Percentiles rank a stretch among this genome's conserved stretches.
Conservation (phyloP, 2,113 vertebrate species). For the Xiphophorus hellerii region DNA sequence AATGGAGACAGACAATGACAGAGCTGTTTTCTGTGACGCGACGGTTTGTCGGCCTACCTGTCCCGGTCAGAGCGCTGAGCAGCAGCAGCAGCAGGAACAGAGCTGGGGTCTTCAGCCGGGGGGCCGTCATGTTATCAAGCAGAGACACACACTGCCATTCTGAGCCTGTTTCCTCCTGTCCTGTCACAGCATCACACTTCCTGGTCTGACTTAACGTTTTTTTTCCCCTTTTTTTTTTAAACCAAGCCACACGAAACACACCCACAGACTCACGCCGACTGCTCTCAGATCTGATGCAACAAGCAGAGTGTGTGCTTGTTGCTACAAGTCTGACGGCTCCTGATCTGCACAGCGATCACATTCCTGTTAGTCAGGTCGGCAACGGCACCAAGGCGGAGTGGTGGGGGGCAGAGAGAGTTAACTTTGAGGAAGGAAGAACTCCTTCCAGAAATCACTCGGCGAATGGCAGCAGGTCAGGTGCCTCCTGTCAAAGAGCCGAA, state of each 20-base stretch:
- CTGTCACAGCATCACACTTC: slow-evolving; percentile 82
- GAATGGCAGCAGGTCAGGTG: slow-evolving; percentile 8
- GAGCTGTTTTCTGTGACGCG: not conserved
- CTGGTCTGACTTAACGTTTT: slow-evolving; percentile 83
- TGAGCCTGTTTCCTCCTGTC: slow-evolving; percentile 55
- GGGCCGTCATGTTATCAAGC: slow-evolving; percentile 64
- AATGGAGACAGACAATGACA: slow-evolving; percentile 12
- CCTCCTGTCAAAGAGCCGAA: not conserved
- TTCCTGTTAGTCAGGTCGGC: slow-evolving; percentile 64
- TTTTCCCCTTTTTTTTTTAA: not conserved
- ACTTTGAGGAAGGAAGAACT: slow-evolving; percentile 27
- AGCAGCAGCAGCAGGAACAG: slow-evolving; percentile 64
- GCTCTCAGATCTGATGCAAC: slow-evolving; percentile 91
- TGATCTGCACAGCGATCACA: slow-evolving; percentile 52
- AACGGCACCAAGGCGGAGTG: not conserved
- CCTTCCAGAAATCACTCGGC: not conserved
- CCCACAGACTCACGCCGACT: slow-evolving; percentile 52
- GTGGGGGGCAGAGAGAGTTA: slow-evolving; percentile 17
- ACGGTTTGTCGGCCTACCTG: slow-evolving; percentile 73
- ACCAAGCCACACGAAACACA: slow-evolving; percentile 29
- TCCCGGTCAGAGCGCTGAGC: slow-evolving; percentile 19
- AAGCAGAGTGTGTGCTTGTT: slow-evolving; percentile 83
- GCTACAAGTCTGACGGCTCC: slow-evolving; percentile 72
- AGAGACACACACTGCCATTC: slow-evolving; percentile 68
- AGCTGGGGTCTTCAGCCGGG: slow-evolving; percentile 55